phyloP scores from a whole-genome alignment of 1,140 invertebrate genomes.

The Chironomus striatipennis region DNA sequence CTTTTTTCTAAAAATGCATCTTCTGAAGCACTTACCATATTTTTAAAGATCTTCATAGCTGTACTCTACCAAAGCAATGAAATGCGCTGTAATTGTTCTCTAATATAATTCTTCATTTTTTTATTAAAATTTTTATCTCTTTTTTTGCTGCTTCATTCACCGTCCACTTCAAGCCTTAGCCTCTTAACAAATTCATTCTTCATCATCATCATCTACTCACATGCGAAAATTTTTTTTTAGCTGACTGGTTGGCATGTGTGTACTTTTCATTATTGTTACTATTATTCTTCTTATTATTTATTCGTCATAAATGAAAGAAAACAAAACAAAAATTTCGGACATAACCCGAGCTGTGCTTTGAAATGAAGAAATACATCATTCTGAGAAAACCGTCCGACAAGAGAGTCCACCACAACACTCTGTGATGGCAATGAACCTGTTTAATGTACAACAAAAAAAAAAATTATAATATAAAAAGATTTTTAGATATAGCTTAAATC shows the following conservation, averaged over 20 bases:
- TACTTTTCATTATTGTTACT: neutral
- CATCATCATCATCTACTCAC: neutral
- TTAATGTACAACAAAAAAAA: neutral
- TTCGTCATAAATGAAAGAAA: neutral
- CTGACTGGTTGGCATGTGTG: neutral
- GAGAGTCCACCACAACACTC: neutral
- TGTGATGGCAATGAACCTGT: neutral
- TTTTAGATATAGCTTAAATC: no score
- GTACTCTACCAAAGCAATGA: no score
- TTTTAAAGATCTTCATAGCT: no score
- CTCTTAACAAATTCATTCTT: neutral
- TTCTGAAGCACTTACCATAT: no score
- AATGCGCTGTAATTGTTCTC: no score
- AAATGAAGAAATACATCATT: neutral
- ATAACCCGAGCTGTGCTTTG: no score
- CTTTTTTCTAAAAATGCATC: no score
- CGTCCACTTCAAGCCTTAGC: neutral
- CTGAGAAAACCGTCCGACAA: neutral
- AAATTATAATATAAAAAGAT: neutral
- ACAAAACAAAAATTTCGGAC: neutral
- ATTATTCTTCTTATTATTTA: neutral
- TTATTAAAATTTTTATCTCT: no score
- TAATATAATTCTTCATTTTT: no score
- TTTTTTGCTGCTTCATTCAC: no score
- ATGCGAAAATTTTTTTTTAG: neutral